Base-by-base conservation (phyloP, 2,888 invertebrate species). In the Pyrrhia umbra region DNA sequence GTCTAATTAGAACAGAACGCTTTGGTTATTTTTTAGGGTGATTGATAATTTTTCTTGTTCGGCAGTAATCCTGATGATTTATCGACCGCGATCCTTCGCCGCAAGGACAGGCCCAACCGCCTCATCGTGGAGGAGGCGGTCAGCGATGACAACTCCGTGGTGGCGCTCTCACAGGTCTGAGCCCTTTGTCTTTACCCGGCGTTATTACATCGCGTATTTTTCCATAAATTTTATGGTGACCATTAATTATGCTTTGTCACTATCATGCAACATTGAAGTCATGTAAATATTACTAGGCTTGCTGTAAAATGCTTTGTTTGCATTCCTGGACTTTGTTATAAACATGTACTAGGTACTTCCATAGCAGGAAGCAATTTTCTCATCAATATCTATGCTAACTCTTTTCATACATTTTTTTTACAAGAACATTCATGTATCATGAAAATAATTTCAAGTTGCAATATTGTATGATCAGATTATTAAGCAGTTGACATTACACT, bases 101-200 rank as follows among this genome's bases (percentile, higher is more conserved):
- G 98, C 89, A 99, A 99, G 95, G 98, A 98, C 92, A 98, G 98
- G 90, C 99, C 99, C 77, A 99, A 99, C 95, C 97, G 99, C 87
- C 96, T 99, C 77, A 96, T 99, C 86, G 99, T 99, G 18, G 99
- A 99, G 89, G 99, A 99, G 93, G 98, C 99, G 30, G 97, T 98
- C 83, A 99, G 98, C 92, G 99, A 99, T 96, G 99, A 99, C 93
- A 99, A 99, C 92, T 99, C 99, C 0, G 99, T 99, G 72, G 99
- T 99, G 71, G 97, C 98, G 25, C 95, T 99, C 72, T 99, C 99
- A 79, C 99, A 99, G 96, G 98, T 98, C 88, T 88, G 87, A 62
- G 42, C 58, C 49, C 74, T 78, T 78, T 71, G 70, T 79, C 72
- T 56, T 55, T 21, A 13, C 13, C 25, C 20, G 18, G 30, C 47